phyloP scores from a whole-genome alignment of 2,113 vertebrate species.

The Thamnaconus septentrionalis region DNA sequence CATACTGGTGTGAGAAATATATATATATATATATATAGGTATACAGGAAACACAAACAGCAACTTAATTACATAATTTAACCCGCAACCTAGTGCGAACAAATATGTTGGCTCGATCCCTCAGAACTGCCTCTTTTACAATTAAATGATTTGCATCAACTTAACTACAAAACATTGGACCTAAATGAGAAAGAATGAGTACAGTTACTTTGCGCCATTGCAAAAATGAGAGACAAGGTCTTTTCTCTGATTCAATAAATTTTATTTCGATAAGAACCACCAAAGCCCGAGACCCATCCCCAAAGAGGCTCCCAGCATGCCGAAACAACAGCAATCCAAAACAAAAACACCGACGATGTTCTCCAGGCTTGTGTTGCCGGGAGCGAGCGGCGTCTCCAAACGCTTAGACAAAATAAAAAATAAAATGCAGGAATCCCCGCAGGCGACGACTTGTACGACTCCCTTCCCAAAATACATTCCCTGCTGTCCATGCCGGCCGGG shows the following conservation, averaged over 20 bases:
- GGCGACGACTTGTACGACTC: slow-evolving; percentile 1
- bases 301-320: slow-evolving; percentile 30
- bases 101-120: too few relatives aligned
- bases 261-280: slow-evolving; percentile 40
- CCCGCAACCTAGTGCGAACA: too few relatives aligned
- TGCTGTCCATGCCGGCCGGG: slow-evolving; percentile 51
- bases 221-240: slow-evolving; percentile 30
- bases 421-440: slow-evolving; percentile 21
- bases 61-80: too few relatives aligned
- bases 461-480: slow-evolving; percentile 24
- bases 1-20: too few relatives aligned
- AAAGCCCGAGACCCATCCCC: too few relatives aligned
- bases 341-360: background rate
- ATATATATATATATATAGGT: too few relatives aligned
- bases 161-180: too few relatives aligned
- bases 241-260: slow-evolving; percentile 32
- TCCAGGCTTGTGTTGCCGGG: background rate
- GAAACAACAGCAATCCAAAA: slow-evolving; percentile 22
- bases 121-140: too few relatives aligned
- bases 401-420: background rate
- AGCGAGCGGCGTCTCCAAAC: slow-evolving; percentile 5
- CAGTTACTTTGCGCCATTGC: background rate
- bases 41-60: too few relatives aligned
- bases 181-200: too few relatives aligned
- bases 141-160: too few relatives aligned